phyloP scores from a whole-genome alignment of 2,888 invertebrate species.

The Hirtodrosophila confusa region DNA sequence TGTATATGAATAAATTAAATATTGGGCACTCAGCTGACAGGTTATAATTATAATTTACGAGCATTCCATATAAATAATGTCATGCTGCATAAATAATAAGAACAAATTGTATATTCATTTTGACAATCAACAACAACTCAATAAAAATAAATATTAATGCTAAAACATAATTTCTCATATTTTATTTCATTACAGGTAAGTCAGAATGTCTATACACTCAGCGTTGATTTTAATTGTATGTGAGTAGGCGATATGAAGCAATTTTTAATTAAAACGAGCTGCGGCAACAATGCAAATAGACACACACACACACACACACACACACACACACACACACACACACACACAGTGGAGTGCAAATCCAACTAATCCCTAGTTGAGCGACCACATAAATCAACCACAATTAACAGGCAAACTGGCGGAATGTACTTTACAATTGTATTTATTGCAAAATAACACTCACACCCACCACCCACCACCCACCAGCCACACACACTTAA shows the following conservation, averaged over 20 bases:
- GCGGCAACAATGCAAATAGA: conserved; percentile 31
- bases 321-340: conserved; percentile 18
- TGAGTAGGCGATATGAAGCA: conserved; percentile 23
- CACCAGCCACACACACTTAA: neutral
- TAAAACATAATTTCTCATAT: conserved; percentile 17
- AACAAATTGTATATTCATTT: too few relatives aligned
- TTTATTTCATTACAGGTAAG: conserved; percentile 51
- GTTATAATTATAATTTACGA: too few relatives aligned
- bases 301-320: conserved; percentile 19
- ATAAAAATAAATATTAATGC: conserved; percentile 1
- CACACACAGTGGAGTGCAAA: conserved; percentile 49
- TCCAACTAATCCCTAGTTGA: conserved; percentile 69
- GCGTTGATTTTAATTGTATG: conserved; percentile 23
- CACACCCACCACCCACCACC: conserved; percentile 16
- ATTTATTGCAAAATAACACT: conserved; percentile 51
- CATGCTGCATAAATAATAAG: too few relatives aligned
- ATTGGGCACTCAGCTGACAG: too few relatives aligned
- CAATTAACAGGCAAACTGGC: conserved; percentile 48
- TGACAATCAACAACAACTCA: too few relatives aligned
- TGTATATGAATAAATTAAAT: too few relatives aligned
- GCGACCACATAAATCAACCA: conserved; percentile 76
- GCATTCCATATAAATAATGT: too few relatives aligned
- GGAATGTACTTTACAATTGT: conserved; percentile 29
- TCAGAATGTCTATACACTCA: conserved; percentile 29
- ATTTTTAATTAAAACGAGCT: conserved; percentile 73